A percentile compares a stretch with the other conserved stretches of the same genome.
Evolutionary conservation across 2,797 vertebrate genomes (phyloP).

Genomic region (Echeneis naucrates): DNA sequence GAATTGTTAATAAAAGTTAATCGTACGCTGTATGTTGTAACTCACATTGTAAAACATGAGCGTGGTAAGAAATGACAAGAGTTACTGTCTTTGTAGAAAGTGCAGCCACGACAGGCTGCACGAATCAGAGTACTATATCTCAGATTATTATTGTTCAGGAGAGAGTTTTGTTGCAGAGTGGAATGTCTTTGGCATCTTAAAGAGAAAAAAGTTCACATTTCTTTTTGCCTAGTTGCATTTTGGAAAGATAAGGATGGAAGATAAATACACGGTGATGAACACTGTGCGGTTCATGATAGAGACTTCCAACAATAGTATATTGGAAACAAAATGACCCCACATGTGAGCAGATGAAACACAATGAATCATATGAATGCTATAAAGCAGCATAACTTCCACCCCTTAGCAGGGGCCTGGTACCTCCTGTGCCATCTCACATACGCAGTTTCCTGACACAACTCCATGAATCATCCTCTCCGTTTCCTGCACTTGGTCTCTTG

Average conservation of each 20-base stretch:
- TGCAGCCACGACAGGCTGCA: background rate
- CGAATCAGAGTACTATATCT: slow-evolving; percentile 14
- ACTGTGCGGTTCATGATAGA: background rate
- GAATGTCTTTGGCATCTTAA: background rate
- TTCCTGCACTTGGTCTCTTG: slow-evolving; percentile 28
- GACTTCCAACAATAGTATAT: background rate
- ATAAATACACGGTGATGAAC: slow-evolving; percentile 2
- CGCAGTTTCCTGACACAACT: slow-evolving; percentile 59
- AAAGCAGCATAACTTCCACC: slow-evolving; percentile 60
- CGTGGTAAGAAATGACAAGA: too few species aligned
- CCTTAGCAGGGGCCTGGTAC: slow-evolving; percentile 48
- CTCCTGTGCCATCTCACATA: slow-evolving; percentile 57
- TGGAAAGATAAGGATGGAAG: slow-evolving; percentile 1
- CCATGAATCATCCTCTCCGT: slow-evolving; percentile 61
- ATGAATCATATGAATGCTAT: slow-evolving; percentile 47
- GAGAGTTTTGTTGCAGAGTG: slow-evolving; percentile 18
- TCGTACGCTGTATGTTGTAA: background rate
- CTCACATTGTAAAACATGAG: background rate
- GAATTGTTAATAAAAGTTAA: background rate
- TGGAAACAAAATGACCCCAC: slow-evolving; percentile 33
- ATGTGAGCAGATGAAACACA: slow-evolving; percentile 42
- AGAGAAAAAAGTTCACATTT: too few species aligned
- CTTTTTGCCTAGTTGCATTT: background rate
- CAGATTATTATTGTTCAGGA: slow-evolving; percentile 6
- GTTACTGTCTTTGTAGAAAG: too few species aligned